Conservation (phyloP, 35 echinoderm and acorn worm genomes). For the Apostichopus japonicus region DNA sequence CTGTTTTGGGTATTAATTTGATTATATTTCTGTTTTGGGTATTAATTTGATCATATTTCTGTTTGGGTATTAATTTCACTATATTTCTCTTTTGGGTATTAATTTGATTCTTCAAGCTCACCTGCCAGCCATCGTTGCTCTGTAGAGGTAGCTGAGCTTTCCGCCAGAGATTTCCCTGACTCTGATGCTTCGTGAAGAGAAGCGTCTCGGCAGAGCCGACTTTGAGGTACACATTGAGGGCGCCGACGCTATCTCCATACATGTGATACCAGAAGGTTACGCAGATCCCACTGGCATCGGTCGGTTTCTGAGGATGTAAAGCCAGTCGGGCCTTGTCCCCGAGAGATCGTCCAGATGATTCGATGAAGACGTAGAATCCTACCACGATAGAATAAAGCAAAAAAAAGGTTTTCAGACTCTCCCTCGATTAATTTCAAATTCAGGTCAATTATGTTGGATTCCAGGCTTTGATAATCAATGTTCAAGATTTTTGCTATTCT, state of each 20-base stretch:
- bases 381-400: background rate
- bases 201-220: conserved; percentile 41
- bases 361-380: conserved; percentile 69
- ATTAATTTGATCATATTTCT: no score
- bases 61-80: no score
- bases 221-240: conserved; percentile 57
- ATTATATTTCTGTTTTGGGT: no score
- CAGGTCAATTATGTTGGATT: no score
- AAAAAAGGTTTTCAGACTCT: no score
- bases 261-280: conserved; percentile 68
- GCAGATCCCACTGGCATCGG: conserved; percentile 4
- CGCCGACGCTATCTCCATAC: conserved; percentile 43
- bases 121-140: conserved; percentile 51
- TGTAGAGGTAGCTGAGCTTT: conserved; percentile 57
- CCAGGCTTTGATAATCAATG: no score
- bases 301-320: conserved; percentile 57
- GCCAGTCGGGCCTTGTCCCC: conserved; percentile 29
- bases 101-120: background rate
- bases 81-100: no score
- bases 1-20: no score
- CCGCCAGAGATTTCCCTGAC: conserved; percentile 89
- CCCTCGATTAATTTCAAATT: no score
- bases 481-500: no score
- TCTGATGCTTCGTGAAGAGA: conserved; percentile 80
- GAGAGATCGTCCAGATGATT: conserved; percentile 10